These are phyloP conservation scores for Sinodicranocentrus sp. DNA, from an alignment of 2,888 invertebrate species.

Conservation along the genomic window DNA sequence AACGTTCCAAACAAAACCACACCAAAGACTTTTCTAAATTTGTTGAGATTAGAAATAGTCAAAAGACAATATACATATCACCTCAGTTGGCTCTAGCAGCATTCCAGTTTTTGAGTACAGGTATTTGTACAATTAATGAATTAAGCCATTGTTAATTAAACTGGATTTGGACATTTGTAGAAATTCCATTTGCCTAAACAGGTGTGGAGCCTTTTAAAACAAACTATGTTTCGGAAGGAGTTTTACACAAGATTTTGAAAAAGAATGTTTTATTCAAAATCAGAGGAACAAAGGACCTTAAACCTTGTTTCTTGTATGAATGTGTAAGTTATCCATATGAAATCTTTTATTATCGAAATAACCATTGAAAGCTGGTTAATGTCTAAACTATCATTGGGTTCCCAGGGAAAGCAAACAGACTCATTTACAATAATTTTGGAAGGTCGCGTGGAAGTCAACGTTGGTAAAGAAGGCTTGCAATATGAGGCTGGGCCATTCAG, in stretches of 20 bases:
- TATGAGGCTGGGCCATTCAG: constrained; percentile 98
- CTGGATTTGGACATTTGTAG: no score
- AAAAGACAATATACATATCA: constrained; percentile 88
- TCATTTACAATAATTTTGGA: constrained; percentile 97
- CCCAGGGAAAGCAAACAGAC: constrained; percentile 83
- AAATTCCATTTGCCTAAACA: constrained; percentile 77
- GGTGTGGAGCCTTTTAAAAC: constrained; percentile 94
- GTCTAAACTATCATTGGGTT: no score
- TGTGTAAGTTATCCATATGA: constrained; percentile 30
- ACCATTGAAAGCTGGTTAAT: no score
- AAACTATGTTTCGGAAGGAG: constrained; percentile 90
- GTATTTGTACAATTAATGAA: constrained; percentile 82
- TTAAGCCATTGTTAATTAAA: constrained; percentile 28
- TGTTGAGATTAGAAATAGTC: constrained; percentile 89
- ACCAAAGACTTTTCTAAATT: constrained; percentile 90
- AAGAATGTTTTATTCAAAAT: constrained; percentile 94
- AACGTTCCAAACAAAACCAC: constrained; percentile 64
- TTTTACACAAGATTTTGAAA: constrained; percentile 91
- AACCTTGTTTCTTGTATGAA: constrained; percentile 76
- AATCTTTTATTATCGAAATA: no score
- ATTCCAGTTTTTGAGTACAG: constrained; percentile 95
- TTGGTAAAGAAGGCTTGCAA: constrained; percentile 93
- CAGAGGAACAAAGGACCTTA: constrained; percentile 83
- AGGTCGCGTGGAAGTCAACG: constrained; percentile 95
- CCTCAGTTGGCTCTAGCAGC: constrained; percentile 96